Base-by-base conservation (phyloP, 2,113 vertebrate species). In the Hippolais icterina region DNA sequence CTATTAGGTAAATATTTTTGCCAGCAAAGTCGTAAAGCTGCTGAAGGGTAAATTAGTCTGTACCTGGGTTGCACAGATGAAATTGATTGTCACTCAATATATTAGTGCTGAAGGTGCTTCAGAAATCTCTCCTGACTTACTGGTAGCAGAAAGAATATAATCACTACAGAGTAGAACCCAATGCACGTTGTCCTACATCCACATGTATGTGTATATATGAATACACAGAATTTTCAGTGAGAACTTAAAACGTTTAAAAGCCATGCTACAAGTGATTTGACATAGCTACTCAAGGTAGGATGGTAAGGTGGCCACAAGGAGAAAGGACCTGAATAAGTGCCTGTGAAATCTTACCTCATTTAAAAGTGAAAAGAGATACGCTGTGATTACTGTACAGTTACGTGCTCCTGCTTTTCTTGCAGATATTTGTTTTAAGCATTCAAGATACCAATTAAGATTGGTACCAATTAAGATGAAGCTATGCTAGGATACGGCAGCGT, bases 101-200 rank as follows among this genome's bases (percentile, higher is more conserved):
- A 2, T 14, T 1, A 3, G 18, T 35, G 25, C 12, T 53, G 46
- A n/a, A n/a, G 31, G 12, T 59, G n/a, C 27, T 83, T 12, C 27
- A 33, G 53, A 44, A 59, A 77, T 20, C 7, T 59, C 25, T 42
- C 16, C 35, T 37, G 33, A 5, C 23, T 56, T 7, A 3, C 16
- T 25, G 12, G 15, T 28, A 37, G 8, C 31, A 71, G 41, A 33
- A 49, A 8, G 3, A 78, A 12, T 12, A 20, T 5, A 12, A 37
- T 65, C 5, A 3, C 14, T 41, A 1, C 17, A 33, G 37, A 21
- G 46, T 0, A 29, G 6, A 63, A 22, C 50, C 20, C 20, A 5
- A 1, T 7, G 24, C 17, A 15, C 1, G 0, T 20, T 4, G 24
- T 20, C n/a, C 8, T 3, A 3, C 16, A 11, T 12, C 4, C 33